Evolutionary conservation across 2,113 vertebrate genomes (phyloP).

Genomic region (Pseudorasbora parva): DNA sequence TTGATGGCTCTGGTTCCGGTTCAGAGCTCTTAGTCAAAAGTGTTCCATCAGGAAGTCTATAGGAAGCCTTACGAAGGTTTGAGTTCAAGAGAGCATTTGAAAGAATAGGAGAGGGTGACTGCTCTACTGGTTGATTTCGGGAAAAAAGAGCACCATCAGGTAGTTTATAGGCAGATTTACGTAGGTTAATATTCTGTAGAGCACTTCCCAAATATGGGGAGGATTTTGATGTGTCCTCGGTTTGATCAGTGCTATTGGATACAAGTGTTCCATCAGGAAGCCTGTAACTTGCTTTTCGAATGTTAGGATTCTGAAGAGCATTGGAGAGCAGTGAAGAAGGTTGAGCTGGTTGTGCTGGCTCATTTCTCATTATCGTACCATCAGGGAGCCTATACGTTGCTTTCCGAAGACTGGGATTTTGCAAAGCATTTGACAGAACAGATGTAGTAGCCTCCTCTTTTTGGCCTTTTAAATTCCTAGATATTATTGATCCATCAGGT

Average conservation of each 20-base stretch:
- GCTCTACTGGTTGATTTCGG: slow-evolving; percentile 45
- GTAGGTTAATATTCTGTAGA: slow-evolving; percentile 70
- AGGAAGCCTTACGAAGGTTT: slow-evolving; percentile 66
- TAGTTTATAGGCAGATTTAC: slow-evolving; percentile 71
- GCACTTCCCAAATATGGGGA: slow-evolving; percentile 69
- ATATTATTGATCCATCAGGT: slow-evolving; percentile 46
- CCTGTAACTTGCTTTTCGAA: slow-evolving; percentile 67
- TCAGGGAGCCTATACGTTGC: slow-evolving; percentile 58
- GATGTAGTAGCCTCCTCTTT: slow-evolving; percentile 44
- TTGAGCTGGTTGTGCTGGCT: slow-evolving; percentile 44
- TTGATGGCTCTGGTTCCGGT: slow-evolving; percentile 50
- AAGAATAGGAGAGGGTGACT: slow-evolving; percentile 48
- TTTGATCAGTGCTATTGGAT: slow-evolving; percentile 47
- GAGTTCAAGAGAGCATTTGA: slow-evolving; percentile 66
- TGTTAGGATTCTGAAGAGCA: slow-evolving; percentile 66
- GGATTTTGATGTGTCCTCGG: slow-evolving; percentile 40
- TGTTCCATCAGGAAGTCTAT: slow-evolving; percentile 63
- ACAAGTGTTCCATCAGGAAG: slow-evolving; percentile 60
- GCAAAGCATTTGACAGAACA: slow-evolving; percentile 56
- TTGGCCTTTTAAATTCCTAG: slow-evolving; percentile 34
- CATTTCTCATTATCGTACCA: slow-evolving; percentile 55
- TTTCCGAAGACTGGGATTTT: slow-evolving; percentile 59
- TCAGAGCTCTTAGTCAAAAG: slow-evolving; percentile 49
- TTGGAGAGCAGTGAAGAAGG: slow-evolving; percentile 57
- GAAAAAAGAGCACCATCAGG: slow-evolving; percentile 64